Percentiles rank a stretch among this genome's conserved stretches.
Evolutionary conservation across 2,797 vertebrate genomes (phyloP).

Genomic region (Acanthurus tractus): DNA sequence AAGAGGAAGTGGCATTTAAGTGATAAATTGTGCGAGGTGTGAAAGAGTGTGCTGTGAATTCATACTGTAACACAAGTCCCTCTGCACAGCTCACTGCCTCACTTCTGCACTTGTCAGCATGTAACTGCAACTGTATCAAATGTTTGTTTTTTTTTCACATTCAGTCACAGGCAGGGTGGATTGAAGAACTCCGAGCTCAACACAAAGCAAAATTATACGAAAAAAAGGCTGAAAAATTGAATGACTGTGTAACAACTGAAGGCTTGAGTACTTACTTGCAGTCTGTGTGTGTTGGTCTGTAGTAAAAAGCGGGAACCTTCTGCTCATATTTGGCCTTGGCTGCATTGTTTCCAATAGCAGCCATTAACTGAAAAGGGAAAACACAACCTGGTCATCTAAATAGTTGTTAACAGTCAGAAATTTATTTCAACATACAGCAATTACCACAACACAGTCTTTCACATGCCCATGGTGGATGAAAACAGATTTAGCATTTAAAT

Average conservation of each 20-base stretch:
- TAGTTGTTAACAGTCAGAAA: not conserved
- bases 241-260: not conserved
- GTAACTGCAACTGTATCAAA: not conserved
- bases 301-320: conserved; percentile 95
- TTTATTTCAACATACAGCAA: not conserved
- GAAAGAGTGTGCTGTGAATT: not conserved
- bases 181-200: not conserved
- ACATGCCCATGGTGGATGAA: not conserved
- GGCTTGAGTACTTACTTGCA: conserved; percentile 89
- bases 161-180: not conserved
- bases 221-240: not conserved
- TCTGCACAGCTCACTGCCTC: conserved; percentile 1
- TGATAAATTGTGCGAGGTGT: not conserved
- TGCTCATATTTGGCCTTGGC: conserved; percentile 93
- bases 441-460: not conserved
- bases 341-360: conserved; percentile 89
- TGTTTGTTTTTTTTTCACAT: not conserved
- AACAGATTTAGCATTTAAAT: not conserved
- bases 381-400: conserved; percentile 7
- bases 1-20: conserved; percentile 15
- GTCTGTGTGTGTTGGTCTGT: conserved; percentile 93
- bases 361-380: conserved; percentile 88
- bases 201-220: not conserved
- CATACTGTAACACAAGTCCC: not conserved
- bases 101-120: conserved; percentile 3